Evolutionary conservation across 2,797 vertebrate species (phyloP), one percentile per base, ranked within the genome.

Genomic region (Forpus xanthops): DNA sequence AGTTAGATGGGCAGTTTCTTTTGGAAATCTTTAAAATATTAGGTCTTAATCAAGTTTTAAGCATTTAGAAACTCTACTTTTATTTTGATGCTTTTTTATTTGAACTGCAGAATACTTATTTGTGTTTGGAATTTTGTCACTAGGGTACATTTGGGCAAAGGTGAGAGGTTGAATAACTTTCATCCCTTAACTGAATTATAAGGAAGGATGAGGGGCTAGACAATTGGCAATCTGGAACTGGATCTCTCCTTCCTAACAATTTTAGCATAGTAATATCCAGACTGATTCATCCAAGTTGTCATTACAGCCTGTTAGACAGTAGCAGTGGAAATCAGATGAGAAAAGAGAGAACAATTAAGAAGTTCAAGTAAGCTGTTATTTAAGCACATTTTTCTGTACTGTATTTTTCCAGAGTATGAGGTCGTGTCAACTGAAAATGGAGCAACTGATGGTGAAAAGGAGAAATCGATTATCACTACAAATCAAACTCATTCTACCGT

Each of bases 401-500:
- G 19, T 94, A 21, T 45, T 86, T 96, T 97, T 92, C 81, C 95
- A 99, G 99, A 99, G 93, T 99, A 99, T 96, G 98, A 99, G 94
- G 98, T 99, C 55, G 98, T 98, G 81, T 99, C 99, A 78, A 99
- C 97, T 78, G 98, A 98, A 94, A 98, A 98, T 82, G 98, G 99
- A 85, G 96, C 92, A 90, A 98, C 98, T 27, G 96, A 98, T 56
- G 99, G 96, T 65, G 95, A 98, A 94, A 97, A 99, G 62, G 98
- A 99, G 87, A 98, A 98, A 80, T 99, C 98, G 11, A 91, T 99
- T 89, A 96, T 99, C 97, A 98, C 98, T 37, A 99, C 99, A 94
- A 99, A 99, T 97, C 99, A 99, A 98, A 99, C 99, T 6, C 98
- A 99, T 97, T 99, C 99, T 80, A 98, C 99, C 2, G 99, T 99